Evolutionary conservation across 2,113 vertebrate genomes (phyloP), one percentile per base, ranked within the genome.

Genomic region (Saccopteryx bilineata): DNA sequence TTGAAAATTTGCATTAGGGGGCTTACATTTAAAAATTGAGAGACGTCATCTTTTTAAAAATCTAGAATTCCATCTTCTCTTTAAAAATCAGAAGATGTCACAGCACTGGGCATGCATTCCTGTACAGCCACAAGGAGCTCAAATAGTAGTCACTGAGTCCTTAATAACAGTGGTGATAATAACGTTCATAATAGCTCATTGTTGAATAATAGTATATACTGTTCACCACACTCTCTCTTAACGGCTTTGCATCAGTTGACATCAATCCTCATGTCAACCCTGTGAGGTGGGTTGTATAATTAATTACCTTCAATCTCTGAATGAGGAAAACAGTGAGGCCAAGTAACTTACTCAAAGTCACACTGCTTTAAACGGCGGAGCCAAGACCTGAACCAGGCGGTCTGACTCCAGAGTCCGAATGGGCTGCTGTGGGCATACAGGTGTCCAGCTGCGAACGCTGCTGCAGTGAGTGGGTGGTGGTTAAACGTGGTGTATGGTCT

Each of bases 341-440:
- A 85, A 81, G n/a, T 39, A 56, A 85, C 54, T 75, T 33, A 2
- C 5, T 60, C 10, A 39, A 48, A 90, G 81, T 56, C 90, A 88
- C 52, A 24, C 54, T 52, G 82, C 60, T 93, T 91, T 88, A 63
- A 84, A 26, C 5, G 31, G 24, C 60, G 88, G 65, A 83, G 48
- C 23, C n/a, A 18, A 28, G 54, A 88, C 48, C 14, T 48, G 52
- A 85, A 83, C 63, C 58, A 46, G 50, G 39, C 18, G 65, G 28
- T n/a, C 46, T n/a, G 81, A 1, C 39, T 79, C 7, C 74, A 23
- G 78, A 63, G 10, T 7, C 39, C 85, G 52, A 91, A 58, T 1
- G 48, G 52, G 52, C 46, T 33, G 0, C 3, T 10, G 0, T 3
- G 46, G 58, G 11, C 21, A 12, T 12, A 6, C 7, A 18, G 31